Evolutionary conservation across 1,140 invertebrate genomes (phyloP).

Genomic region (Drosophila pseudoobscura): DNA sequence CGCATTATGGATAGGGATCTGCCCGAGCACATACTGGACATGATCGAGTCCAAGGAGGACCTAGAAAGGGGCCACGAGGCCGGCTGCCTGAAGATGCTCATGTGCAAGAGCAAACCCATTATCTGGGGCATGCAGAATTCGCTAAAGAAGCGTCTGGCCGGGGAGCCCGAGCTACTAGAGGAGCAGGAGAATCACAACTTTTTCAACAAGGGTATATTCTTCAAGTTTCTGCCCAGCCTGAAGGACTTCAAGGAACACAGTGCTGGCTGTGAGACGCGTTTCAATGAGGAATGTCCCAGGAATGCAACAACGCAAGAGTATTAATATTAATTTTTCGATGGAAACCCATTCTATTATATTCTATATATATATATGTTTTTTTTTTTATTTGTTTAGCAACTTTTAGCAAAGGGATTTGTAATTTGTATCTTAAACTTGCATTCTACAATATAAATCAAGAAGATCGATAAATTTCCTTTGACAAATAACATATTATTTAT

Average conservation of each 20-base stretch:
- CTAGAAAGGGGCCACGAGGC: constrained; percentile 78
- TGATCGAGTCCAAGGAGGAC: constrained; percentile 86
- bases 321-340: constrained; percentile 3
- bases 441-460: too few species aligned
- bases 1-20: constrained; percentile 86
- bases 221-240: constrained; percentile 86
- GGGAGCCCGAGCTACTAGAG: constrained; percentile 42
- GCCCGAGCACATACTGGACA: constrained; percentile 84
- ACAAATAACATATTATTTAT: background rate
- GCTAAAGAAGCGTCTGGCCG: constrained; percentile 82
- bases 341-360: background rate
- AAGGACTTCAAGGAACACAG: constrained; percentile 87
- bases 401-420: too few species aligned
- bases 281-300: constrained; percentile 83
- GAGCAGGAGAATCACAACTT: constrained; percentile 77
- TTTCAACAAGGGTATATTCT: constrained; percentile 83
- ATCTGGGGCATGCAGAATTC: constrained; percentile 89
- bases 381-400: too few species aligned
- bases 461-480: too few species aligned
- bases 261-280: constrained; percentile 87
- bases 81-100: constrained; percentile 88
- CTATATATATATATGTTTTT: too few species aligned
- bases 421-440: too few species aligned
- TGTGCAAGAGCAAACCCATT: constrained; percentile 91
- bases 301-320: constrained; percentile 38